A percentile compares a stretch with the other conserved stretches of the same genome.
Conservation (phyloP, 1,140 invertebrate genomes). For the Brachionus sp. region DNA sequence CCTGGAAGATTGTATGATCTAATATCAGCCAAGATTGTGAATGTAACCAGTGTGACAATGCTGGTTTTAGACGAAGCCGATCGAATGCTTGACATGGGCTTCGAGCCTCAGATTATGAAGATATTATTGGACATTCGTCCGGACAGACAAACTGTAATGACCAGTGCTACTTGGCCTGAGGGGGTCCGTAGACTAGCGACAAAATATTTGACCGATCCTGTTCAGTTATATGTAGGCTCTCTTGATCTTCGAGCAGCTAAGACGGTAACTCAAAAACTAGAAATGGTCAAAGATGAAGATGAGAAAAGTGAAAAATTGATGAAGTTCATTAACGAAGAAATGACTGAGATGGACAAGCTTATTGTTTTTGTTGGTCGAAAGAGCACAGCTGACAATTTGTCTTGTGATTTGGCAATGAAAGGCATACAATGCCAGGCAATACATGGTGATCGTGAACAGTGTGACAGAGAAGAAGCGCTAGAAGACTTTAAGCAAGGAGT, state of each 20-base stretch:
- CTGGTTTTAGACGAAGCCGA: constrained; percentile 74
- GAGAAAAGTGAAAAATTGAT: constrained; percentile 67
- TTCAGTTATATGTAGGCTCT: constrained; percentile 81
- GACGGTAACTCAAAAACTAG: constrained; percentile 72
- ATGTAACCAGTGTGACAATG: constrained; percentile 57
- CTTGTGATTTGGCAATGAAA: constrained; percentile 70
- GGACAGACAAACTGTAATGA: constrained; percentile 80
- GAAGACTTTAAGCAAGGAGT: constrained; percentile 72
- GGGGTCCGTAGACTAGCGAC: constrained; percentile 75
- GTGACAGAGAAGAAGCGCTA: constrained; percentile 76
- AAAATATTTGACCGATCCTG: constrained; percentile 78
- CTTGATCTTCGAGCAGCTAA: constrained; percentile 78
- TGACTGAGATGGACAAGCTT: constrained; percentile 72
- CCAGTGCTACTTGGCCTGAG: constrained; percentile 81
- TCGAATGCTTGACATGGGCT: constrained; percentile 79
- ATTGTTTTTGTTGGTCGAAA: constrained; percentile 85
- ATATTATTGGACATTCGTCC: constrained; percentile 69
- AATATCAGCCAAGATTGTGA: constrained; percentile 60
- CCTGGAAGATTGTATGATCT: constrained; percentile 82
- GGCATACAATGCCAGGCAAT: constrained; percentile 72
- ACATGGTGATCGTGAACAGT: constrained; percentile 80
- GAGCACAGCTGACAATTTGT: constrained; percentile 70
- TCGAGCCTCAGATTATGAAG: constrained; percentile 80
- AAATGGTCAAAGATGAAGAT: constrained; percentile 68
- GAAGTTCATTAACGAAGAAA: constrained; percentile 63